Conservation (phyloP, 2,113 vertebrate genomes). For the Megaleporinus macrocephalus region DNA sequence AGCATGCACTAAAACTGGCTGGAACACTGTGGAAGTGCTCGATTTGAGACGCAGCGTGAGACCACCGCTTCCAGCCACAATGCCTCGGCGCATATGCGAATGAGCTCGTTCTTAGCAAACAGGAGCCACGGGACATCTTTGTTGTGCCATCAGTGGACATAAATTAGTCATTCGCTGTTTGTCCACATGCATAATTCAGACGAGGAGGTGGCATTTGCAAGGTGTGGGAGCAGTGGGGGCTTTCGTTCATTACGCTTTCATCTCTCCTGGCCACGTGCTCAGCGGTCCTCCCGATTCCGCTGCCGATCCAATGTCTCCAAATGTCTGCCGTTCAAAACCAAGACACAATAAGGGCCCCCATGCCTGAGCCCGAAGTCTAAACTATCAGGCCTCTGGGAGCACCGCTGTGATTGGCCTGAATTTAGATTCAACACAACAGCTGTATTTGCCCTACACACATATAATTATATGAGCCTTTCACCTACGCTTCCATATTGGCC, state of each 20-base stretch:
- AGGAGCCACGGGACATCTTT: conserved; percentile 57
- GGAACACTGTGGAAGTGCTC: not conserved
- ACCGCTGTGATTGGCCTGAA: not conserved
- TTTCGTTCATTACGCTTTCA: conserved; percentile 49
- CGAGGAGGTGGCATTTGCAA: conserved; percentile 72
- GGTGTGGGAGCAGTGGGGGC: conserved; percentile 40
- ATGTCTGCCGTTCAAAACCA: not conserved
- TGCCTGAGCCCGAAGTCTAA: not conserved
- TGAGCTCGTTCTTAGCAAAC: conserved; percentile 59
- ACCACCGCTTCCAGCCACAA: conserved; percentile 61
- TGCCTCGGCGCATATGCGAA: conserved; percentile 50
- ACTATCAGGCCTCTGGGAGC: no score
- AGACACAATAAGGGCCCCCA: not conserved
- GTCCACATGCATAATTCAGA: conserved; percentile 74
- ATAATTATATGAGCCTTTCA: conserved; percentile 43
- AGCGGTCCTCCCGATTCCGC: conserved; percentile 6
- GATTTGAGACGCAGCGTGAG: not conserved
- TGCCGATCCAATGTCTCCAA: conserved; percentile 9
- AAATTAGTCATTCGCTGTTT: conserved; percentile 74
- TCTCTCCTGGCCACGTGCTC: conserved; percentile 22
- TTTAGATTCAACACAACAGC: not conserved
- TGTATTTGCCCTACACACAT: conserved; percentile 16
- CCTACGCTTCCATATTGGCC: conserved; percentile 19
- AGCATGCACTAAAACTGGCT: not conserved
- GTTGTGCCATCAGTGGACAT: conserved; percentile 65